Percentiles rank a stretch among this genome's conserved stretches.
These are phyloP conservation scores for Oscheius sp. DNA, from an alignment of 2,888 invertebrate species.

Conservation along the genomic window DNA sequence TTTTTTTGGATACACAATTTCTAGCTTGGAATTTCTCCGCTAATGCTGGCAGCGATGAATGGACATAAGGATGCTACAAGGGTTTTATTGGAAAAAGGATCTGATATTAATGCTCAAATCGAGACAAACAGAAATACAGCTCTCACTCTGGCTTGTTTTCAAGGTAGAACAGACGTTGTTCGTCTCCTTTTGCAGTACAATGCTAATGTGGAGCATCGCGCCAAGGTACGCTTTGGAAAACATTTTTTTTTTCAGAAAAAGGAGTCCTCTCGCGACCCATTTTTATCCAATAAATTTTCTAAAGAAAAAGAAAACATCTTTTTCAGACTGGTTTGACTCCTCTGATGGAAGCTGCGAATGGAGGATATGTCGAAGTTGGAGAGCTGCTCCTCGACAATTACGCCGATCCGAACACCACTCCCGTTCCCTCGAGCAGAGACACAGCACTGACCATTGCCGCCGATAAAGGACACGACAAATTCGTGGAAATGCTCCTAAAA, in stretches of 20 bases:
- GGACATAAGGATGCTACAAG: constrained; percentile 94
- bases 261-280: no score
- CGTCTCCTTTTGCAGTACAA: constrained; percentile 91
- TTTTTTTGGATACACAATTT: neutral
- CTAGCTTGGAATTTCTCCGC: constrained; percentile 88
- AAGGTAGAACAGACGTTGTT: constrained; percentile 92
- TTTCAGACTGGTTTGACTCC: constrained; percentile 92
- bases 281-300: neutral
- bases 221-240: constrained; percentile 78
- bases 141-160: constrained; percentile 82
- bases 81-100: constrained; percentile 89
- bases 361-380: constrained; percentile 98
- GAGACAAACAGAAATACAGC: constrained; percentile 97
- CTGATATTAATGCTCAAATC: constrained; percentile 95
- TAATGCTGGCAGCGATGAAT: constrained; percentile 99
- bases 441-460: constrained; percentile 98
- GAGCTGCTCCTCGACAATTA: constrained; percentile 92
- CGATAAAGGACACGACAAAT: constrained; percentile 96
- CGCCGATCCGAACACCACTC: constrained; percentile 97
- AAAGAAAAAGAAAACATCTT: no score
- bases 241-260: no score
- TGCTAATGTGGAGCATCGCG: constrained; percentile 98
- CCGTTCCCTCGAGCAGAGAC: constrained; percentile 95
- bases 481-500: constrained; percentile 75
- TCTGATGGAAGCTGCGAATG: constrained; percentile 98